Conservation (phyloP, 2,888 invertebrate genomes). For the Iphiclides podalirius region DNA sequence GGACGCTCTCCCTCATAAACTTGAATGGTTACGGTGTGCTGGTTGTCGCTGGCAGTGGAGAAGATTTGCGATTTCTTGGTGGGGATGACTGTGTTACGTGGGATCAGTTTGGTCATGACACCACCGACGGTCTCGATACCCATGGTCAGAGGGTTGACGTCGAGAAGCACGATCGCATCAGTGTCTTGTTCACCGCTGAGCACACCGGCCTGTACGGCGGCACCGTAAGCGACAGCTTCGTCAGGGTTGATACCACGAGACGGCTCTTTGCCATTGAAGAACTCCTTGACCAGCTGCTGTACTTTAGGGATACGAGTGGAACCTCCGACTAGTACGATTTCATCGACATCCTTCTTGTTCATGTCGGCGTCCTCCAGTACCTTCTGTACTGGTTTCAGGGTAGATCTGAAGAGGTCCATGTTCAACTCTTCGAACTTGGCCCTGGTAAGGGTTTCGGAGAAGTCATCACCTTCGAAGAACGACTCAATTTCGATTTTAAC, state of each 20-base stretch:
- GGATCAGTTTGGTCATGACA: constrained; percentile 99
- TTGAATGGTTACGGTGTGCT: constrained; percentile 99
- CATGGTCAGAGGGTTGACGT: constrained; percentile 99
- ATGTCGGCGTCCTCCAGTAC: constrained; percentile 99
- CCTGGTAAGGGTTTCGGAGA: constrained; percentile 97
- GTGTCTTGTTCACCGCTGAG: constrained; percentile 98
- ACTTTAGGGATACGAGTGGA: constrained; percentile 99
- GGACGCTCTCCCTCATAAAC: constrained; percentile 99
- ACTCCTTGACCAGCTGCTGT: constrained; percentile 94
- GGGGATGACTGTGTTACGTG: constrained; percentile 98
- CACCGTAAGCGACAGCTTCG: constrained; percentile 99
- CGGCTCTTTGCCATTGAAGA: constrained; percentile 98
- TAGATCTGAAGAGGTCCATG: constrained; percentile 94
- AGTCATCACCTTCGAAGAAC: constrained; percentile 98
- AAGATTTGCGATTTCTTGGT: constrained; percentile 99
- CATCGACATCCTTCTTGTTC: constrained; percentile 98
- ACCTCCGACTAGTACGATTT: constrained; percentile 99
- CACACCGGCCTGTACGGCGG: constrained; percentile 99
- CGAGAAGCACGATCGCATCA: constrained; percentile 96
- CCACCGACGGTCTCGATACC: constrained; percentile 99
- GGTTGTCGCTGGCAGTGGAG: constrained; percentile 99
- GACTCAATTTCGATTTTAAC: constrained; percentile 99
- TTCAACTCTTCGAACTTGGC: constrained; percentile 99
- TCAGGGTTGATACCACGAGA: constrained; percentile 99
- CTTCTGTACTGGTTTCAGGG: constrained; percentile 96